These are phyloP conservation scores for Phymanthus crucifer DNA, from an alignment of 92 coral and sea anemone genomes.

Conservation along the genomic window DNA sequence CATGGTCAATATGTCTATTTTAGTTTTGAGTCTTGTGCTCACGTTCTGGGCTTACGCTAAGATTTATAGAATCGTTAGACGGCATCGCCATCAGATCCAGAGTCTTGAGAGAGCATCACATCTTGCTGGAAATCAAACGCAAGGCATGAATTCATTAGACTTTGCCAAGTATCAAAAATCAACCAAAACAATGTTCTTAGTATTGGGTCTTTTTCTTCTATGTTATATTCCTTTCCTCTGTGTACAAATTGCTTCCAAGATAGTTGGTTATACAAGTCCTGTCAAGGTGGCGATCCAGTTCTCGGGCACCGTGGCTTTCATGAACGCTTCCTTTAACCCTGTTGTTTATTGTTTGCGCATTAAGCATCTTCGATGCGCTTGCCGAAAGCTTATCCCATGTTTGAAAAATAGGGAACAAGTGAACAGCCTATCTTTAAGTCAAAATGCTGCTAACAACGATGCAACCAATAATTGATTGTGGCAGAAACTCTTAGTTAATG, in stretches of 20 bases:
- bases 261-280: slow-evolving; percentile 12
- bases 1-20: not conserved
- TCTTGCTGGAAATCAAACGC: not conserved
- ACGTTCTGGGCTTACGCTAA: slow-evolving; percentile 29
- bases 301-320: slow-evolving; percentile 14
- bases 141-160: slow-evolving; percentile 6
- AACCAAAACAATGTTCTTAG: slow-evolving; percentile 25
- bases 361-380: slow-evolving; percentile 21
- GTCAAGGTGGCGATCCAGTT: slow-evolving; percentile 23
- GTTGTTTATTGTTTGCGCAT: slow-evolving; percentile 36
- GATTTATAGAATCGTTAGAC: slow-evolving; percentile 24
- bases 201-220: slow-evolving; percentile 19
- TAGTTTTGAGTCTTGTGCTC: slow-evolving; percentile 13
- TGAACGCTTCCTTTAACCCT: slow-evolving; percentile 36
- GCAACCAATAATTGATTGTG: not conserved
- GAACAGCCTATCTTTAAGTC: not conserved
- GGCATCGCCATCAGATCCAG: slow-evolving; percentile 36
- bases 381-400: slow-evolving; percentile 20
- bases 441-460: not conserved
- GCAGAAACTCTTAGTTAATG: too few species aligned
- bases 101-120: slow-evolving; percentile 18
- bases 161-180: slow-evolving; percentile 28
- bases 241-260: slow-evolving; percentile 16
- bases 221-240: slow-evolving; percentile 25
- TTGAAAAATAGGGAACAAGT: not conserved